phyloP scores from a whole-genome alignment of 2,113 vertebrate genomes.

The Pantherophis guttatus region DNA sequence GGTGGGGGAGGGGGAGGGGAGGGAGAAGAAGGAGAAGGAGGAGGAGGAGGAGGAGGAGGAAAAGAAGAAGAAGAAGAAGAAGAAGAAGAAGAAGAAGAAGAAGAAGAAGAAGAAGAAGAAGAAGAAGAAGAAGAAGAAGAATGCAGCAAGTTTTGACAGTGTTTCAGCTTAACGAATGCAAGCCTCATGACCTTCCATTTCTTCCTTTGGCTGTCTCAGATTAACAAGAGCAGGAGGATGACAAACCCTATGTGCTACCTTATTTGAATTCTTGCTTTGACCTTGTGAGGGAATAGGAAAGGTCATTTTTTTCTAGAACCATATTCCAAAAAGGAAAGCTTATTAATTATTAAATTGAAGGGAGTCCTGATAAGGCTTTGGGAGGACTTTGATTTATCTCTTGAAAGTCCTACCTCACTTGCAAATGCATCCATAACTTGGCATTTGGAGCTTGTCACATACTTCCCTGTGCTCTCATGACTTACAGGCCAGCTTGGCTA shows the following conservation, averaged over 20 bases:
- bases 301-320: background rate
- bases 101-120: no score
- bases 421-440: background rate
- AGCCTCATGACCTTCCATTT: background rate
- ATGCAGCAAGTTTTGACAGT: background rate
- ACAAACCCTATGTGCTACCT: background rate
- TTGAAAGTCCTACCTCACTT: background rate
- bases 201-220: background rate
- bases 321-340: background rate
- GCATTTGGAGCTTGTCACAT: background rate
- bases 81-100: no score
- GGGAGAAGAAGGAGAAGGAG: accelerated
- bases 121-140: no score
- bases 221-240: background rate
- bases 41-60: no score
- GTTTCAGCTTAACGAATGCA: background rate
- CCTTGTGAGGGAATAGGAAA: background rate
- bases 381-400: background rate
- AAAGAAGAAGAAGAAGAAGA: no score
- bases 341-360: background rate
- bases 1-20: no score
- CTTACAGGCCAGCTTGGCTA: background rate
- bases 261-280: background rate
- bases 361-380: background rate
- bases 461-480: background rate